Conservation (phyloP, 2,113 vertebrate species). For the Colossoma macropomum region DNA sequence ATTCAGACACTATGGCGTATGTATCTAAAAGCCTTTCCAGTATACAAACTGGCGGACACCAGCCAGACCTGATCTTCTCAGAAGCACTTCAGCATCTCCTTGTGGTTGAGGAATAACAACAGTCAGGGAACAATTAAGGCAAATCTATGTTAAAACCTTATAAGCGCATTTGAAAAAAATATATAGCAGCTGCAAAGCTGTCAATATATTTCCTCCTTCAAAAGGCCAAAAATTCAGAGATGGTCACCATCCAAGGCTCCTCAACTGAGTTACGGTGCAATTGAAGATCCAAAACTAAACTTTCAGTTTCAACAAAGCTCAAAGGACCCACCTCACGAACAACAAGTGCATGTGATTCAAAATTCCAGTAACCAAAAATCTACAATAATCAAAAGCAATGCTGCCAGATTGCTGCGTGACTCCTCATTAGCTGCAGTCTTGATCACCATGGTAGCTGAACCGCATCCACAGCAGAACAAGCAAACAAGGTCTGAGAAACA, state of each 20-base stretch:
- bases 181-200: too few species aligned
- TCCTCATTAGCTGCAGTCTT: background rate
- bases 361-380: background rate
- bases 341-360: background rate
- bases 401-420: background rate
- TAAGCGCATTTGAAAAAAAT: background rate
- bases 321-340: background rate
- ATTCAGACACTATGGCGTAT: background rate
- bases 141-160: background rate
- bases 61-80: background rate
- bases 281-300: slow-evolving; percentile 20
- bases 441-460: slow-evolving; percentile 2
- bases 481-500: slow-evolving; percentile 41
- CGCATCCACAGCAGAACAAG: background rate
- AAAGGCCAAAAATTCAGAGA: too few species aligned
- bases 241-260: background rate
- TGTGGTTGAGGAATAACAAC: background rate
- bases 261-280: background rate
- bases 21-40: background rate
- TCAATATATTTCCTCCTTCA: background rate
- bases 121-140: background rate
- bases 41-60: background rate
- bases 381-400: background rate
- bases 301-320: slow-evolving; percentile 10
- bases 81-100: background rate